These are phyloP conservation scores for Silvanus unidentatus DNA, from an alignment of 2,888 invertebrate genomes.

Conservation along the genomic window DNA sequence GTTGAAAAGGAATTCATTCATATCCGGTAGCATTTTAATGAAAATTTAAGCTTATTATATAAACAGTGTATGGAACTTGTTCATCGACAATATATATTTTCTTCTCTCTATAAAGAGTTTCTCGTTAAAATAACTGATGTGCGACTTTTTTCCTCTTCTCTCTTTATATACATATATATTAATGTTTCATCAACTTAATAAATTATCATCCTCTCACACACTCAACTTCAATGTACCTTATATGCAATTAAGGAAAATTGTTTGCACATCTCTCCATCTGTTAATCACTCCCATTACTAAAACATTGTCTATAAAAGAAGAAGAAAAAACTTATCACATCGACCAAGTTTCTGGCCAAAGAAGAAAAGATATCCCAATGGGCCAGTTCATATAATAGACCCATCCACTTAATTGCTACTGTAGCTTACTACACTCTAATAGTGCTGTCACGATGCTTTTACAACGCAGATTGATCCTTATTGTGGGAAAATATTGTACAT, in stretches of 20 bases:
- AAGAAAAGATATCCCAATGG: no score
- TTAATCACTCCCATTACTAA: no score
- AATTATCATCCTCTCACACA: conserved; percentile 6
- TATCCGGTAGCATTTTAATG: conserved; percentile 26
- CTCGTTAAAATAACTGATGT: conserved; percentile 15
- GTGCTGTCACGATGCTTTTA: conserved; percentile 28
- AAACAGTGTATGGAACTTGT: conserved; percentile 3
- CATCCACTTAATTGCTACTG: conserved; percentile 25
- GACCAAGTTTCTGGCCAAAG: no score
- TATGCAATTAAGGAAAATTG: conserved; percentile 10
- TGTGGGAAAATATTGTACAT: conserved; percentile 20
- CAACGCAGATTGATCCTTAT: conserved; percentile 15
- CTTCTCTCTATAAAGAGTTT: conserved; percentile 10
- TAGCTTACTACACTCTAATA: conserved; percentile 22
- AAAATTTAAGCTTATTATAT: conserved; percentile 10
- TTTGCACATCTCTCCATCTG: no score
- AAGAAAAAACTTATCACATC: no score
- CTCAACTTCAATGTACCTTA: conserved; percentile 9
- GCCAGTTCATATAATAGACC: not conserved
- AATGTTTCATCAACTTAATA: no score
- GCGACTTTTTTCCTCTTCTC: no score
- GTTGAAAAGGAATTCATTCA: conserved; percentile 23
- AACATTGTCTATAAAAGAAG: no score
- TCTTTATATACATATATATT: no score
- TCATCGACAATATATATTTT: conserved; percentile 10